These are phyloP conservation scores for Cyprinodon tularosa DNA, from an alignment of 2,113 vertebrate species.

Conservation along the genomic window DNA sequence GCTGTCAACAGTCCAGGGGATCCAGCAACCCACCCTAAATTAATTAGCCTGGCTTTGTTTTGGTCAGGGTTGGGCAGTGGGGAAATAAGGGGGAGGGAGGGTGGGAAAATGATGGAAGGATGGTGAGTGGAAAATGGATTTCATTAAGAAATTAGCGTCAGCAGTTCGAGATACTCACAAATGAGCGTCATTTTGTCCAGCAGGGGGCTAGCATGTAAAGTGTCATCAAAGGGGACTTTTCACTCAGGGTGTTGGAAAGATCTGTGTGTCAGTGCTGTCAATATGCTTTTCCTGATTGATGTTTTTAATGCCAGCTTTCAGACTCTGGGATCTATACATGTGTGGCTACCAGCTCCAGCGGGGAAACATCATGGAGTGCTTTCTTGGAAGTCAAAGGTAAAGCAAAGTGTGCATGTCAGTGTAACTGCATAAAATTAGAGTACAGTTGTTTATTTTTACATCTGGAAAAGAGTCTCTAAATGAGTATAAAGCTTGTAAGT, in stretches of 20 bases:
- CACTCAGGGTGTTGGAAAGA: conserved; percentile 20
- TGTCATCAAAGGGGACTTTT: conserved; percentile 28
- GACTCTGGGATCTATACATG: conserved; percentile 98
- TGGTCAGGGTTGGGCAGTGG: conserved; percentile 68
- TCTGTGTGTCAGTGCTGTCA: neutral
- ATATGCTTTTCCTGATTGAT: conserved; percentile 3
- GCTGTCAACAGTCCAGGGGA: conserved; percentile 82
- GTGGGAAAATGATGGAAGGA: conserved; percentile 64
- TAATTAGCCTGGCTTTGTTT: conserved; percentile 85
- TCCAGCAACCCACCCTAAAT: conserved; percentile 77
- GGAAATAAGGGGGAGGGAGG: conserved; percentile 45
- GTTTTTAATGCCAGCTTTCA: conserved; percentile 75
- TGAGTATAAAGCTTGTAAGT: neutral
- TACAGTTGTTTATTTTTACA: neutral
- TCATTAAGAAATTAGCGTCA: conserved; percentile 90
- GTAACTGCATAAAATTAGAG: too few species aligned
- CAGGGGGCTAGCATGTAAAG: conserved; percentile 49
- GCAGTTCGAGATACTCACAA: conserved; percentile 81
- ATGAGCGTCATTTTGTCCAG: conserved; percentile 78
- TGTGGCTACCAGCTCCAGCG: conserved; percentile 96
- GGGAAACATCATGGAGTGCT: conserved; percentile 97
- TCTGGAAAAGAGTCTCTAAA: neutral
- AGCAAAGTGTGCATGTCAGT: neutral
- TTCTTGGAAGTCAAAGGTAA: conserved; percentile 95
- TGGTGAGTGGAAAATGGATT: conserved; percentile 82